phyloP scores from a whole-genome alignment of 2,113 vertebrate species.

The Emydura subglobosa region DNA sequence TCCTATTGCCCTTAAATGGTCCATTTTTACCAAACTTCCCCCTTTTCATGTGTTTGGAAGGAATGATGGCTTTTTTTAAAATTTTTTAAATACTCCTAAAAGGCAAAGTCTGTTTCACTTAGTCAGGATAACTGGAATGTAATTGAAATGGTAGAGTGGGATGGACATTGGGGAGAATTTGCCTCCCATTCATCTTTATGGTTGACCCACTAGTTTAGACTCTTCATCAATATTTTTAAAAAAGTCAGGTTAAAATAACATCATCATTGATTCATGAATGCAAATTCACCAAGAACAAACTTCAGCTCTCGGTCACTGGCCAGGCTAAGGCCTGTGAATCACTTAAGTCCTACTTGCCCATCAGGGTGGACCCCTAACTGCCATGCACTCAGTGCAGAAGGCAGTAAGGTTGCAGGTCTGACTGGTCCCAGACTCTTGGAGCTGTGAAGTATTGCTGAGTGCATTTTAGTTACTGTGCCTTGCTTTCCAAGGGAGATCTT shows the following conservation, averaged over 20 bases:
- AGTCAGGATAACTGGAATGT: not conserved
- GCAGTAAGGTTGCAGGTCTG: not conserved
- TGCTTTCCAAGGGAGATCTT: constrained; percentile 2
- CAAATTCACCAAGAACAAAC: not conserved
- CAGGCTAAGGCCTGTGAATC: not conserved
- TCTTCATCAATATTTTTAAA: not conserved
- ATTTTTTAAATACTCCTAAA: not conserved
- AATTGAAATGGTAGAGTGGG: not conserved
- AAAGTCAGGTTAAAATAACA: not conserved
- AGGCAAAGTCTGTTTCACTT: not conserved
- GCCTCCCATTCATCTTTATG: not conserved
- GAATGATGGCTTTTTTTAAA: fast-evolving
- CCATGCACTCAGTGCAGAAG: not conserved
- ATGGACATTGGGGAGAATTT: not conserved
- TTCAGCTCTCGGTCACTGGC: not conserved
- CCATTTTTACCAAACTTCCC: not conserved
- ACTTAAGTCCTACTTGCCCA: not conserved
- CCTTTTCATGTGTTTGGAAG: not conserved
- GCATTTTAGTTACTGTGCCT: not conserved
- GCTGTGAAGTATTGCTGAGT: not conserved
- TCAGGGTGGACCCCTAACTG: not conserved
- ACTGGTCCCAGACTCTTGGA: not conserved
- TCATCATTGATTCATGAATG: not conserved
- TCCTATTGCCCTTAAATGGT: not conserved
- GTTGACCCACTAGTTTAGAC: not conserved